A percentile compares a stretch with the other conserved stretches of the same genome.
phyloP scores from a whole-genome alignment of 2,113 vertebrate genomes.

The Cryptotis parvus region DNA sequence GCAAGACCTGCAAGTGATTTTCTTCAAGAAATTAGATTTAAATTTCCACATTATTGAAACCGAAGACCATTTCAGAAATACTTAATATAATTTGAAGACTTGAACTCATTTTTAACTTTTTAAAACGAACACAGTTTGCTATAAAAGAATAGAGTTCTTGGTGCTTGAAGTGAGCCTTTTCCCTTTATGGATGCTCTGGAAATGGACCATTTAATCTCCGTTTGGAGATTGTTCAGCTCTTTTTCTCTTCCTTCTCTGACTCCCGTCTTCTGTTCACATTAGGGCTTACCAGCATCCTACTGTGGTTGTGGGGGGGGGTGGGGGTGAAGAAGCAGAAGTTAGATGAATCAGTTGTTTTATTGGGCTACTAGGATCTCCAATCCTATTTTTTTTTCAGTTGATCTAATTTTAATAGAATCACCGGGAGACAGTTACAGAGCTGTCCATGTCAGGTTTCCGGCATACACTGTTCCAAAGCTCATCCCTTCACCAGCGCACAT shows the following conservation, averaged over 20 bases:
- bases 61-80: constrained; percentile 38
- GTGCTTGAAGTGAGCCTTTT: constrained; percentile 39
- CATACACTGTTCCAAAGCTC: too few species aligned
- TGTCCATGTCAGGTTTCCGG: too few species aligned
- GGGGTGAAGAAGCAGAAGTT: not conserved
- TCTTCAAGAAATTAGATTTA: constrained; percentile 41
- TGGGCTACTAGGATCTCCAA: too few species aligned
- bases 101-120: not conserved
- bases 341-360: not conserved
- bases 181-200: not conserved
- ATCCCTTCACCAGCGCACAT: too few species aligned
- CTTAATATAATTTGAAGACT: not conserved
- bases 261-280: not conserved
- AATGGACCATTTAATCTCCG: not conserved
- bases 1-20: constrained; percentile 37
- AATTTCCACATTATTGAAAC: constrained; percentile 56
- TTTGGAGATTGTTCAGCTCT: not conserved
- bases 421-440: too few species aligned
- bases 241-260: not conserved
- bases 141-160: not conserved
- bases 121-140: constrained; percentile 50
- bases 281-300: not conserved
- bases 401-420: too few species aligned
- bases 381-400: too few species aligned
- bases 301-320: not conserved